These are phyloP conservation scores for Coptodon rendalli DNA, from an alignment of 2,113 vertebrate species.

Conservation along the genomic window DNA sequence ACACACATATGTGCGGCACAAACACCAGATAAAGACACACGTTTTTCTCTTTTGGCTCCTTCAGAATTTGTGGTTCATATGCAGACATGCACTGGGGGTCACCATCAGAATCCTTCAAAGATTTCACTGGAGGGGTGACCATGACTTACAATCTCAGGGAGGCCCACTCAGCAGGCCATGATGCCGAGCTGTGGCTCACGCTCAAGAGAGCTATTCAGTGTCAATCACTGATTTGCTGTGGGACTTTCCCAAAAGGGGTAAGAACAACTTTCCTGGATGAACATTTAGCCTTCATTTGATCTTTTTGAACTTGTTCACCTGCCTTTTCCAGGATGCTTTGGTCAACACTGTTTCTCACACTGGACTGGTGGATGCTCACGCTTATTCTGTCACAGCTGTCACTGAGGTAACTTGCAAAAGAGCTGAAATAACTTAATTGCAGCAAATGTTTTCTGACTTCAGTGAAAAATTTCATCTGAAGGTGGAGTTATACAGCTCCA, in stretches of 20 bases:
- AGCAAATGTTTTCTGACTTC: not conserved
- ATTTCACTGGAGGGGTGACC: slow-evolving; percentile 43
- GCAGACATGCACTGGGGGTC: slow-evolving; percentile 15
- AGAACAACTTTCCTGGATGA: not conserved
- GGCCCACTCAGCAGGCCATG: not conserved
- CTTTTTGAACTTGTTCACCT: not conserved
- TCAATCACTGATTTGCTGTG: slow-evolving; percentile 40
- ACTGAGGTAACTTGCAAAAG: slow-evolving; percentile 16
- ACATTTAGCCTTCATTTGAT: not conserved
- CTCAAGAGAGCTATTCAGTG: slow-evolving; percentile 4
- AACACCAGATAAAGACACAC: not conserved
- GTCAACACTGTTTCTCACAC: not conserved
- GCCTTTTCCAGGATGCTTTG: not conserved
- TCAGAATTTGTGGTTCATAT: slow-evolving; percentile 48
- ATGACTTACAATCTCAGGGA: not conserved
- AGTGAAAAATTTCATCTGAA: not conserved
- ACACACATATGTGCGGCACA: not conserved
- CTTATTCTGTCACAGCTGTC: slow-evolving; percentile 36
- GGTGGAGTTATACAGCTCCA: not conserved
- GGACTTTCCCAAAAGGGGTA: not conserved
- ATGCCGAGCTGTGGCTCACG: not conserved
- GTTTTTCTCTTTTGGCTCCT: not conserved
- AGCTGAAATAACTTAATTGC: too few relatives aligned
- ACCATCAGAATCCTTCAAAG: slow-evolving; percentile 40
- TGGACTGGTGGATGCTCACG: slow-evolving; percentile 31